phyloP scores from a whole-genome alignment of 2,113 vertebrate species.

The Carettochelys insculpta region DNA sequence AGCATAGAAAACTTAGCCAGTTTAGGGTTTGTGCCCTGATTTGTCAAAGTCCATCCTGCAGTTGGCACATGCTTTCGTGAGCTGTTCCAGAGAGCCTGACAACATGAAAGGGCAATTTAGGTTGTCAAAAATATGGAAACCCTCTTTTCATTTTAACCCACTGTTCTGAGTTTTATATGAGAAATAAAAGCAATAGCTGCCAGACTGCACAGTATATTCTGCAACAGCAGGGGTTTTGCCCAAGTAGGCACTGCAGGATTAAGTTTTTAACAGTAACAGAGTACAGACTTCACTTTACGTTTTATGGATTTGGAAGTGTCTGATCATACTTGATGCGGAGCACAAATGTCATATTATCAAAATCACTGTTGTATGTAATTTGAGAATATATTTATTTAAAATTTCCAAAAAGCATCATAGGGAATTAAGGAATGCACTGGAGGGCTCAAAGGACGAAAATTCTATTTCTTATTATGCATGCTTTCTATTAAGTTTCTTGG shows the following conservation, averaged over 20 bases:
- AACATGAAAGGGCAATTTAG: neutral
- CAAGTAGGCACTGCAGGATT: neutral
- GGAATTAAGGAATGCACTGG: neutral
- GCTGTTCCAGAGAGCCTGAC: neutral
- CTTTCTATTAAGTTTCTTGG: neutral
- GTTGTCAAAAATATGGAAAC: neutral
- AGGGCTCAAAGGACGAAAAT: neutral
- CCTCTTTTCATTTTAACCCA: no score
- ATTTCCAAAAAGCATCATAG: neutral
- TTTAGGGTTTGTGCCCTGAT: neutral
- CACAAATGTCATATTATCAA: rapidly evolving
- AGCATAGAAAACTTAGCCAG: neutral
- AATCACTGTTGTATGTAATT: neutral
- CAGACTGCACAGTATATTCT: neutral
- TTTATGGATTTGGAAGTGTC: neutral
- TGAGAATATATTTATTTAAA: neutral
- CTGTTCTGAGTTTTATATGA: neutral
- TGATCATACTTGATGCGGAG: neutral
- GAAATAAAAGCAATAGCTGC: neutral
- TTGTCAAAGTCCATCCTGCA: neutral
- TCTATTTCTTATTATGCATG: neutral
- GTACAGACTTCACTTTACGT: neutral
- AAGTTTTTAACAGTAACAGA: neutral
- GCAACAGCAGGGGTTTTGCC: neutral
- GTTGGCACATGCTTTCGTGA: neutral